phyloP scores from a whole-genome alignment of 2,113 vertebrate genomes.

The Taxidea taxus region DNA sequence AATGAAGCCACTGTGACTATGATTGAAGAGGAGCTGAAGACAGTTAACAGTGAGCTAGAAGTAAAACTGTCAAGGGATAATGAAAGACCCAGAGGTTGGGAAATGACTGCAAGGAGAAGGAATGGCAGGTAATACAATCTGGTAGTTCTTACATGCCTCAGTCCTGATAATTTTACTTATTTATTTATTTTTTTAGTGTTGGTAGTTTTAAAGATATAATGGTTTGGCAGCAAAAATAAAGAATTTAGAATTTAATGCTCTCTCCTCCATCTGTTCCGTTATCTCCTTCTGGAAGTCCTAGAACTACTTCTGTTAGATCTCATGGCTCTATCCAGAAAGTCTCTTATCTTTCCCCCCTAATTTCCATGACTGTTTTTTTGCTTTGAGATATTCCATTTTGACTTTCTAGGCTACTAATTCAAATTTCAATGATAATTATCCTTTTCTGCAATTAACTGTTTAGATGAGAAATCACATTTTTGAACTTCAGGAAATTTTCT shows the following conservation, averaged over 20 bases:
- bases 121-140: rapidly evolving
- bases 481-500: not conserved
- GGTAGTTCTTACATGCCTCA: not conserved
- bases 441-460: not conserved
- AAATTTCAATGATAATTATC: conserved; percentile 4
- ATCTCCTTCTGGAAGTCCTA: not conserved
- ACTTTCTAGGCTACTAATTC: not conserved
- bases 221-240: conserved; percentile 26
- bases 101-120: not conserved
- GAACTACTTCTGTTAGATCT: not conserved
- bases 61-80: not conserved
- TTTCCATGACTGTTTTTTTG: not conserved
- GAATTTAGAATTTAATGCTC: not conserved
- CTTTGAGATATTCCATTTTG: not conserved
- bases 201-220: not conserved
- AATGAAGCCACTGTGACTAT: not conserved
- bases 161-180: not conserved
- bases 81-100: not conserved
- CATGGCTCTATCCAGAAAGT: not conserved
- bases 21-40: not conserved
- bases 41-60: not conserved
- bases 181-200: not conserved
- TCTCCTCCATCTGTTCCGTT: not conserved
- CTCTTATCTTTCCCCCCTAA: not conserved
- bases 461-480: not conserved